Percentiles rank a stretch among this genome's conserved stretches.
phyloP scores from a whole-genome alignment of 2,113 vertebrate species.

The Eolophus roseicapilla region DNA sequence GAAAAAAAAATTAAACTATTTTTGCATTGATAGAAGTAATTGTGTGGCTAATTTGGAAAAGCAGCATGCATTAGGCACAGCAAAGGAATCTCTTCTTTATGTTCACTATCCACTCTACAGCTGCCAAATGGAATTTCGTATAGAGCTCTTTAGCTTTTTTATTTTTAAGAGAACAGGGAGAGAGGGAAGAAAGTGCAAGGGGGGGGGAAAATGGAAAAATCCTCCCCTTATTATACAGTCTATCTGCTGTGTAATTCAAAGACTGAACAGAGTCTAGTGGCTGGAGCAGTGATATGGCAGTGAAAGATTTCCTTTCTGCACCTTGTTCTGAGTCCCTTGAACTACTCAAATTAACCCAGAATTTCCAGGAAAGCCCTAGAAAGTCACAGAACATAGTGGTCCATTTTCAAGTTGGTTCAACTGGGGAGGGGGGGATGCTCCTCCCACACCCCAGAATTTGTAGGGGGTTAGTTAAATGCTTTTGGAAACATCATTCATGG shows the following conservation, averaged over 20 bases:
- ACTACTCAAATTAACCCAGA: background rate
- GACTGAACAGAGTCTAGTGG: background rate
- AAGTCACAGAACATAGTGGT: background rate
- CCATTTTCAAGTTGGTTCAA: background rate
- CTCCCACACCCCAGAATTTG: background rate
- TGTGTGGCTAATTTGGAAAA: conserved; percentile 69
- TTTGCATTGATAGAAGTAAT: conserved; percentile 65
- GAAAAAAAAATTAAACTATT: conserved; percentile 49
- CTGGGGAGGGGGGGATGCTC: background rate
- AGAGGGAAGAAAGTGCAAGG: background rate
- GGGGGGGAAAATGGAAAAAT: background rate
- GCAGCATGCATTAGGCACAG: conserved; percentile 53
- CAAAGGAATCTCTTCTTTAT: conserved; percentile 59
- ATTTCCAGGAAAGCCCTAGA: background rate
- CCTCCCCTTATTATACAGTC: background rate
- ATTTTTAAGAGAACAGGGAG: conserved; percentile 13
- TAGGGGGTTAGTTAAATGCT: background rate
- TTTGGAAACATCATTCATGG: background rate
- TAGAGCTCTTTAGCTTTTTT: background rate
- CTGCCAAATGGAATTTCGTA: conserved; percentile 53
- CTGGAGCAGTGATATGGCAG: background rate
- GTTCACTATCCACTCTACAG: conserved; percentile 42
- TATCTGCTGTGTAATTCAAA: background rate
- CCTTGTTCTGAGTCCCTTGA: background rate
- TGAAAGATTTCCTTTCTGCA: background rate